These are phyloP conservation scores for Oxystoma pomonae DNA, from an alignment of 2,888 invertebrate species.

Conservation along the genomic window DNA sequence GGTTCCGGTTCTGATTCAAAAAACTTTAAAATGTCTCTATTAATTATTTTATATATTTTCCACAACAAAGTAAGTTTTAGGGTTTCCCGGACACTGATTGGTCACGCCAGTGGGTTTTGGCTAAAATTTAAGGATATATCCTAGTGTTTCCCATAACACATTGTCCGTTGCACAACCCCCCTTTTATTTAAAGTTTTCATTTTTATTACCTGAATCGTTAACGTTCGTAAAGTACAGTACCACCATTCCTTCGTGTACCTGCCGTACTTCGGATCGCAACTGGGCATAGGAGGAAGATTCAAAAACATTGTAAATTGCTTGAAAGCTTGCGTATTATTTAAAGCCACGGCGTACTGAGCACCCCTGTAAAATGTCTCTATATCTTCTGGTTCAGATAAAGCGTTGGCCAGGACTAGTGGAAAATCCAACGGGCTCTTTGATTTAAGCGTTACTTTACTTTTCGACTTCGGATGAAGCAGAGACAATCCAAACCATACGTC, in stretches of 20 bases:
- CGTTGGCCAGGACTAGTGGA: conserved; percentile 76
- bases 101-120: no score
- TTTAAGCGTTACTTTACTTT: conserved; percentile 62
- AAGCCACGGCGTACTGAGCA: conserved; percentile 51
- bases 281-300: neutral
- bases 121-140: no score
- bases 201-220: neutral
- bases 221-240: neutral
- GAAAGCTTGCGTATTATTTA: conserved; percentile 50
- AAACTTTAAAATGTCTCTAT: no score
- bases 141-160: no score
- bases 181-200: no score
- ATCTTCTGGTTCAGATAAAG: conserved; percentile 62
- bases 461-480: conserved; percentile 63
- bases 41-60: no score
- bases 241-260: neutral
- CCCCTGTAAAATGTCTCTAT: conserved; percentile 40
- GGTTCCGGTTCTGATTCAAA: no score
- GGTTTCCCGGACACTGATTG: no score
- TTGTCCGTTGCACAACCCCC: no score
- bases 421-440: conserved; percentile 66
- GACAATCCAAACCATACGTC: neutral
- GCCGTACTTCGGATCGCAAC: no score
- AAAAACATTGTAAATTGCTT: conserved; percentile 25
- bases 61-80: no score